phyloP scores from a whole-genome alignment of 2,888 invertebrate species.

The Euphydryas editha region DNA sequence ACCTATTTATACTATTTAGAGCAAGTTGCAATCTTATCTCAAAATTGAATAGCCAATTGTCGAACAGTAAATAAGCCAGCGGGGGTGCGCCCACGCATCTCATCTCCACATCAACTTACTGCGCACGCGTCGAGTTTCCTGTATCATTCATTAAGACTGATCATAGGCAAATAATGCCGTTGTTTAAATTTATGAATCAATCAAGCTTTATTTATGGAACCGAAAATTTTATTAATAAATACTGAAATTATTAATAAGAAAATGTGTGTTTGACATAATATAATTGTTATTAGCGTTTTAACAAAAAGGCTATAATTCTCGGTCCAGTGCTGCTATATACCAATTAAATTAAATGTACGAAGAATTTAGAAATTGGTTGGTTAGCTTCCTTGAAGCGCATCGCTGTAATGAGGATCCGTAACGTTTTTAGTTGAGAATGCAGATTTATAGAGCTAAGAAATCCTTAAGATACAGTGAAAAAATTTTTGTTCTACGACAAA shows the following conservation, averaged over 20 bases:
- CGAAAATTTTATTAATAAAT: background rate
- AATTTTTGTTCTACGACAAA: too few relatives aligned
- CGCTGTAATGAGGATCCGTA: too few relatives aligned
- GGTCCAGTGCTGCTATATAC: slow-evolving; percentile 79
- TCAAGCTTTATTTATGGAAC: slow-evolving; percentile 4
- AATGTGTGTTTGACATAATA: background rate
- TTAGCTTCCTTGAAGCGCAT: slow-evolving; percentile 82
- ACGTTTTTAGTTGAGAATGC: too few relatives aligned
- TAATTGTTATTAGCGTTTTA: background rate
- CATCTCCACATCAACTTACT: slow-evolving; percentile 75
- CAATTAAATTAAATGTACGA: slow-evolving; percentile 82
- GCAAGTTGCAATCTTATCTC: slow-evolving; percentile 49
- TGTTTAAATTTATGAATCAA: slow-evolving; percentile 7
- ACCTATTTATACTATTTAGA: slow-evolving; percentile 15
- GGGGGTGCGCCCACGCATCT: slow-evolving; percentile 78
- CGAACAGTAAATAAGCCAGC: slow-evolving; percentile 61
- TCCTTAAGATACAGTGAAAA: too few relatives aligned
- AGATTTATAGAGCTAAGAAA: too few relatives aligned
- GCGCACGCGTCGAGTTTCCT: slow-evolving; percentile 77
- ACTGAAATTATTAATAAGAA: background rate
- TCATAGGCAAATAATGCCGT: slow-evolving; percentile 24
- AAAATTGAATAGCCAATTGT: slow-evolving; percentile 61
- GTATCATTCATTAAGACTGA: slow-evolving; percentile 59
- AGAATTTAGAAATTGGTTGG: slow-evolving; percentile 83
- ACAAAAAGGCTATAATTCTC: slow-evolving; percentile 70